Percentiles rank a stretch among this genome's conserved stretches.
These are phyloP conservation scores for Leucoraja ocellata DNA, from an alignment of 2,797 vertebrate genomes.

Conservation along the genomic window DNA sequence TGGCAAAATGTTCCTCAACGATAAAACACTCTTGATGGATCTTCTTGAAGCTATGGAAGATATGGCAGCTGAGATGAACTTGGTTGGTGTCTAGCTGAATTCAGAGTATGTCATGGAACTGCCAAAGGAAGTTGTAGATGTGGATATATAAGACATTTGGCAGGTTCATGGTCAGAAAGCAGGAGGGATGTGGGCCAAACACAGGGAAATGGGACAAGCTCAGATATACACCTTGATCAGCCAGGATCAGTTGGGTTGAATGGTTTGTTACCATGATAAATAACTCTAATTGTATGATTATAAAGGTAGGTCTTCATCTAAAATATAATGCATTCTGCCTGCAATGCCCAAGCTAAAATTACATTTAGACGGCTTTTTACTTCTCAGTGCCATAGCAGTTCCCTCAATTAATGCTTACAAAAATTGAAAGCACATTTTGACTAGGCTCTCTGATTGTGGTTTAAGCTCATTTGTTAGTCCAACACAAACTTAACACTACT, in stretches of 20 bases:
- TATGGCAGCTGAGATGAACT: neutral
- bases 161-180: too few species aligned
- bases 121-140: too few species aligned
- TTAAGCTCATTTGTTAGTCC: neutral
- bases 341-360: neutral
- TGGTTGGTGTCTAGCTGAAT: neutral
- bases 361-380: slow-evolving; percentile 23
- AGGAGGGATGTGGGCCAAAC: too few species aligned
- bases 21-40: neutral
- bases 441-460: neutral
- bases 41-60: neutral
- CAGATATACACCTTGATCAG: too few species aligned
- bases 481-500: neutral
- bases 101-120: neutral
- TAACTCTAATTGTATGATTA: too few species aligned
- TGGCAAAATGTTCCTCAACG: neutral
- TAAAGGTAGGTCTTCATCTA: neutral
- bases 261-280: too few species aligned
- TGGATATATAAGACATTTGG: too few species aligned
- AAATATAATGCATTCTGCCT: slow-evolving; percentile 5
- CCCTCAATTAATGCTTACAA: neutral
- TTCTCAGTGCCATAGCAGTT: neutral
- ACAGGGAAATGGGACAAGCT: too few species aligned
- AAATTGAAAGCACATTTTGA: slow-evolving; percentile 22
- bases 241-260: too few species aligned